These are phyloP conservation scores for Temnothorax curvispinosus DNA, from an alignment of 1,140 invertebrate species.

Conservation along the genomic window DNA sequence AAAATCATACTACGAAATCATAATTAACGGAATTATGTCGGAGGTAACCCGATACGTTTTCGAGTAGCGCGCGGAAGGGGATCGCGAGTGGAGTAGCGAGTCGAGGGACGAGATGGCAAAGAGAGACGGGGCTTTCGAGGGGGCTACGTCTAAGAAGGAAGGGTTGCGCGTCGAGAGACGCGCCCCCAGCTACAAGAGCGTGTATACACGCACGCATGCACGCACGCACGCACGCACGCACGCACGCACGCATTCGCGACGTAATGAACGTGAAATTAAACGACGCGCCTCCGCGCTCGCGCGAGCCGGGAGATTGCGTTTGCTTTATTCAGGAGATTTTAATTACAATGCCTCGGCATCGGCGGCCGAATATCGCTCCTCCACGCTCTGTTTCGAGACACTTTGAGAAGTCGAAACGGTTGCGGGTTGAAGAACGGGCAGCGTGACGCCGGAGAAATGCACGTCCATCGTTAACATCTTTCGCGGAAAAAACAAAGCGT, in stretches of 20 bases:
- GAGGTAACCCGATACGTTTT: conserved; percentile 81
- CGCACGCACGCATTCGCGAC: conserved; percentile 58
- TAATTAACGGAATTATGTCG: conserved; percentile 84
- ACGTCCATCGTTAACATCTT: neutral
- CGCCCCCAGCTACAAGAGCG: conserved; percentile 47
- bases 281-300: conserved; percentile 64
- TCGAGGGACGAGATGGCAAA: conserved; percentile 18
- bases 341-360: conserved; percentile 77
- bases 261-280: conserved; percentile 78
- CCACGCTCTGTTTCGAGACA: conserved; percentile 49
- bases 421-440: neutral
- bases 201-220: conserved; percentile 39
- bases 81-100: conserved; percentile 45
- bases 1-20: conserved; percentile 83
- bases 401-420: neutral
- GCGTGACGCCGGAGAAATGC: neutral
- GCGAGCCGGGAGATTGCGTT: conserved; percentile 79
- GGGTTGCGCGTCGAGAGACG: conserved; percentile 75
- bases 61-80: conserved; percentile 51
- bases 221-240: conserved; percentile 29
- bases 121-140: conserved; percentile 66
- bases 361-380: conserved; percentile 60
- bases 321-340: conserved; percentile 84
- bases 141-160: conserved; percentile 81
- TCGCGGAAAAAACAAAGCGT: conserved; percentile 8